A percentile compares a stretch with the other conserved stretches of the same genome.
Evolutionary conservation across 1,140 invertebrate genomes (phyloP).

Genomic region (Hesperophylax magnus): DNA sequence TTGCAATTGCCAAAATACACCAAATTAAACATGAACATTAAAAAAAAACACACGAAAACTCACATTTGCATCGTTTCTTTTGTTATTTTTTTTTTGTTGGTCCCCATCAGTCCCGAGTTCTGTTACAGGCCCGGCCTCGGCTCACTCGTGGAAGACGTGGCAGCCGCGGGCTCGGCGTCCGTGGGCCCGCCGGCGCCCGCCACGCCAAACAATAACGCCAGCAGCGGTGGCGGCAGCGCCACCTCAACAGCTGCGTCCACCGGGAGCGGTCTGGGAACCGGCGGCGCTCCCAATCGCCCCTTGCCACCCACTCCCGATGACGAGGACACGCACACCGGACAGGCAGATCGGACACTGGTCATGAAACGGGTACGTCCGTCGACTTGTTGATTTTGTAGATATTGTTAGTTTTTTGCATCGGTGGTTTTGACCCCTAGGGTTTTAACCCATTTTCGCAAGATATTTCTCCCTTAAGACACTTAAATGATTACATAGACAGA

Average conservation of each 20-base stretch:
- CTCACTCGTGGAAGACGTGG: constrained; percentile 69
- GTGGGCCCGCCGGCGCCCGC: constrained; percentile 84
- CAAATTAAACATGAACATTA: too few relatives aligned
- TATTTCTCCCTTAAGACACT: too few relatives aligned
- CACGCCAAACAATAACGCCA: constrained; percentile 59
- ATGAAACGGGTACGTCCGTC: constrained; percentile 84
- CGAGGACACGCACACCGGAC: constrained; percentile 78
- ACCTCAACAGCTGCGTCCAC: constrained; percentile 61
- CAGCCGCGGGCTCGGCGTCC: constrained; percentile 63
- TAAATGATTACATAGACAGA: too few relatives aligned
- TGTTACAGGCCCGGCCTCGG: constrained; percentile 86
- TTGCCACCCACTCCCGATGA: constrained; percentile 94
- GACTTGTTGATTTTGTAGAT: not conserved
- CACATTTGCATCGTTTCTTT: not conserved
- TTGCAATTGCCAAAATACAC: too few relatives aligned
- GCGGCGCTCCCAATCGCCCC: constrained; percentile 89
- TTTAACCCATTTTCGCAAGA: too few relatives aligned
- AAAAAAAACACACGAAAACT: too few relatives aligned
- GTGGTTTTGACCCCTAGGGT: not conserved
- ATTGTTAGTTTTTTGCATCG: not conserved
- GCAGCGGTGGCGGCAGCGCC: too few relatives aligned
- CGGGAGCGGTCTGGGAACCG: constrained; percentile 65
- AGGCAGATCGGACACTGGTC: constrained; percentile 90
- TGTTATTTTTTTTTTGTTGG: constrained; percentile 58
- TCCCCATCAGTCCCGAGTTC: constrained; percentile 82